These are phyloP conservation scores for Protodeltote pygarga DNA, from an alignment of 2,888 invertebrate species.

Conservation along the genomic window DNA sequence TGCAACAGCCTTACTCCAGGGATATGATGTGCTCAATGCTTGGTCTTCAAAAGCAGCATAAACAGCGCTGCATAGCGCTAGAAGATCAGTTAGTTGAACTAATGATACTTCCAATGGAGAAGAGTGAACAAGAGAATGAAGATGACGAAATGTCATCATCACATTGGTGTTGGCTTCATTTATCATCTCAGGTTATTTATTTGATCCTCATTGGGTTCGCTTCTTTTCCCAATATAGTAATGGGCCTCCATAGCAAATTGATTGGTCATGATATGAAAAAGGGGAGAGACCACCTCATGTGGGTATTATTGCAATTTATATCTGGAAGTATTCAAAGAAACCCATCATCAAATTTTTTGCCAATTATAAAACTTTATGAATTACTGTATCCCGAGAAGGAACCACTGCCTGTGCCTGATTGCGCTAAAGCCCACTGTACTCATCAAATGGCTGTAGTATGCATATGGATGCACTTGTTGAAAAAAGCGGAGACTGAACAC, in stretches of 20 bases:
- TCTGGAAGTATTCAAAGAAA: slow-evolving; percentile 98
- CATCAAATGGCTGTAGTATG: slow-evolving; percentile 97
- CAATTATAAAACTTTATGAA: slow-evolving; percentile 96
- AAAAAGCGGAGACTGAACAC: slow-evolving; percentile 96
- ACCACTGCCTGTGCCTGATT: slow-evolving; percentile 95
- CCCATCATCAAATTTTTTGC: slow-evolving; percentile 94
- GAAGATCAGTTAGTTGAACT: slow-evolving; percentile 97
- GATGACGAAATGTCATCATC: slow-evolving; percentile 88
- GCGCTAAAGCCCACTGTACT: slow-evolving; percentile 93
- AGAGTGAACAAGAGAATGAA: slow-evolving; percentile 90
- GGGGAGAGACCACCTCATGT: slow-evolving; percentile 99
- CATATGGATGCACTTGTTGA: slow-evolving; percentile 98
- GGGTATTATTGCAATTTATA: slow-evolving; percentile 98
- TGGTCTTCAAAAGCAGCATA: slow-evolving; percentile 96
- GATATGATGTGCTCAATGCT: slow-evolving; percentile 99
- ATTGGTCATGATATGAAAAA: slow-evolving; percentile 93
- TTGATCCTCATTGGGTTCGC: slow-evolving; percentile 98
- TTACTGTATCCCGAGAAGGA: slow-evolving; percentile 97
- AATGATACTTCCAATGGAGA: slow-evolving; percentile 96
- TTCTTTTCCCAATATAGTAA: slow-evolving; percentile 96
- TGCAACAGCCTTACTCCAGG: slow-evolving; percentile 97
- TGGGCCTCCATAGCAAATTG: slow-evolving; percentile 94
- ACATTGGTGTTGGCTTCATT: slow-evolving; percentile 96
- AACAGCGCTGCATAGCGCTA: slow-evolving; percentile 94
- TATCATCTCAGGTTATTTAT: slow-evolving; percentile 97